Percentiles rank a stretch among this genome's conserved stretches.
These are phyloP conservation scores for Echeneis naucrates DNA, from an alignment of 2,797 vertebrate species.

Conservation along the genomic window DNA sequence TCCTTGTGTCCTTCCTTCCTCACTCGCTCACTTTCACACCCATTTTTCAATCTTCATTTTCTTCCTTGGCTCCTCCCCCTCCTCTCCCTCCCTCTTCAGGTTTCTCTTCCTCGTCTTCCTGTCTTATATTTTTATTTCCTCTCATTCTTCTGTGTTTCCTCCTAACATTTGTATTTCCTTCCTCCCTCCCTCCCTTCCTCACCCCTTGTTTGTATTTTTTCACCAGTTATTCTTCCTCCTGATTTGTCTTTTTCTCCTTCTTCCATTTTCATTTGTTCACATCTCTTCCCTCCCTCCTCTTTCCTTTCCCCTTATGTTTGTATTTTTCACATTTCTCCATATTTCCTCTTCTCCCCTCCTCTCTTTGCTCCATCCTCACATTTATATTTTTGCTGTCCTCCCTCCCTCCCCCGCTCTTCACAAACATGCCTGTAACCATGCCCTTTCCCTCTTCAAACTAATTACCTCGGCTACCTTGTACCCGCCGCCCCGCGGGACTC, in stretches of 20 bases:
- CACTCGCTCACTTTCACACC: no score
- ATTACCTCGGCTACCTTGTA: slow-evolving; percentile 89
- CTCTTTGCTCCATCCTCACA: slow-evolving; percentile 7
- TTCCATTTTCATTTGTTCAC: no score
- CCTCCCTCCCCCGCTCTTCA: slow-evolving; percentile 66
- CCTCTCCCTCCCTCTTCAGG: not conserved
- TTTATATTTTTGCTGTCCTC: slow-evolving; percentile 21
- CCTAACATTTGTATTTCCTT: no score
- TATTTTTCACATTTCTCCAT: slow-evolving; percentile 11
- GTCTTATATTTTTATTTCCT: not conserved
- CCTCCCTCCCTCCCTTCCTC: not conserved
- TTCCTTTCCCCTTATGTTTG: not conserved
- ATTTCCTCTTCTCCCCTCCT: not conserved
- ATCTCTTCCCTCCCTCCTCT: not conserved
- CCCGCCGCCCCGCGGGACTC: slow-evolving; percentile 81
- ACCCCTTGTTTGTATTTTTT: no score
- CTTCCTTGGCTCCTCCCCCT: no score
- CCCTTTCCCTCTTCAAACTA: slow-evolving; percentile 91
- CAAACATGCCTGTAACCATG: slow-evolving; percentile 87
- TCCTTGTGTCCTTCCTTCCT: no score
- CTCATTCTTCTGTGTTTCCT: no score
- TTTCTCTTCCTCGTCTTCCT: not conserved
- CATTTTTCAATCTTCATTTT: no score
- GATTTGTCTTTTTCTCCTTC: slow-evolving; percentile 8
- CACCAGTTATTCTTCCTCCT: not conserved